Percentiles rank a stretch among this genome's conserved stretches.
phyloP scores from a whole-genome alignment of 64 coral and sea anemone species.

The Catalaphyllia jardinei region DNA sequence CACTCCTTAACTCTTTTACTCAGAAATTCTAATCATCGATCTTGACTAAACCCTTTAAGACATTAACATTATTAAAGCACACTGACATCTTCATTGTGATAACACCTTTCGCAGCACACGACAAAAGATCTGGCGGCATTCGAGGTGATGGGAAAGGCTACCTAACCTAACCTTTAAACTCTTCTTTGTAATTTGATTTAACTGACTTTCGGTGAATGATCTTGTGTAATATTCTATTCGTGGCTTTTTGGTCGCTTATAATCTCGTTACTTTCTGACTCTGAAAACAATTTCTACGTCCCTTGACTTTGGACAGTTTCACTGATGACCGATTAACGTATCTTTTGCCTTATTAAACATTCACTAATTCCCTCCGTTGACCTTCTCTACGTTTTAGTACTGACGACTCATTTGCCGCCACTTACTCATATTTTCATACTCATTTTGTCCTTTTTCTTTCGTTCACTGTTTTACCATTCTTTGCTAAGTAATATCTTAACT shows the following conservation, averaged over 20 bases:
- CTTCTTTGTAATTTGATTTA: neutral
- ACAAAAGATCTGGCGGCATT: neutral
- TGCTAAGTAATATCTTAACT: neutral
- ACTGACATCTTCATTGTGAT: neutral
- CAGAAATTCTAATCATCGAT: neutral
- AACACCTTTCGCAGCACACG: neutral
- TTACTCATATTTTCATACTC: too few species aligned
- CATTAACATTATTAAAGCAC: neutral
- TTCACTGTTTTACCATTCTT: neutral
- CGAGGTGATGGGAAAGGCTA: slow-evolving; percentile 12
- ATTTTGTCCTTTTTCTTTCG: neutral
- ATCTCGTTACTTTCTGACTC: too few species aligned
- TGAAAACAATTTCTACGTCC: too few species aligned
- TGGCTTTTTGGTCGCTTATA: too few species aligned
- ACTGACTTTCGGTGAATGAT: neutral
- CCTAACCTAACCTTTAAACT: neutral
- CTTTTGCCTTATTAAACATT: too few species aligned
- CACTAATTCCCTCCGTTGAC: too few species aligned
- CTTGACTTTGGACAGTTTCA: too few species aligned
- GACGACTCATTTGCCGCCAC: too few species aligned
- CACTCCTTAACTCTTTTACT: neutral
- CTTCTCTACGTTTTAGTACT: too few species aligned
- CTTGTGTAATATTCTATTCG: neutral
- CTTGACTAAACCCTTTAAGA: neutral
- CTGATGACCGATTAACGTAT: too few species aligned